Percentiles rank a stretch among this genome's conserved stretches.
Conservation (phyloP, 2,888 invertebrate genomes). For the Synanthedon andrenaeformis region DNA sequence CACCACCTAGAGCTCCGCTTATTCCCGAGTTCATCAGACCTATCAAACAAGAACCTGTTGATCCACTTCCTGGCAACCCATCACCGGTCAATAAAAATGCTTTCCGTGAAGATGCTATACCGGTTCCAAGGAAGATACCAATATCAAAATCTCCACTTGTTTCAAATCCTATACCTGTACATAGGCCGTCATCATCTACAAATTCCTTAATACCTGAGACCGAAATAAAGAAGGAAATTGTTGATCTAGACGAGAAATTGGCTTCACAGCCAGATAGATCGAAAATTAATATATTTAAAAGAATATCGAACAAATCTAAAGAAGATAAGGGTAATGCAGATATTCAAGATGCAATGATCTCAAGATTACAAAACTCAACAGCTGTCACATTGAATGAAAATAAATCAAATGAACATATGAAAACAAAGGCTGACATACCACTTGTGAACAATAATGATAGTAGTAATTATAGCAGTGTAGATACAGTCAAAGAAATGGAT, state of each 20-base stretch:
- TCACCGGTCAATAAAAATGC: constrained; percentile 22
- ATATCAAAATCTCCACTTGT: constrained; percentile 61
- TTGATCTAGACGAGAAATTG: constrained; percentile 72
- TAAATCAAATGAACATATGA: constrained; percentile 33
- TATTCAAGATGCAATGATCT: constrained; percentile 55
- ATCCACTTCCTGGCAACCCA: constrained; percentile 16
- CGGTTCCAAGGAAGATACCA: constrained; percentile 62
- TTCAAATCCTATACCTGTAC: constrained; percentile 42
- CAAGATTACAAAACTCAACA: constrained; percentile 51
- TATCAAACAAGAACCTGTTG: constrained; percentile 53
- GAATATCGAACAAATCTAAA: constrained; percentile 82
- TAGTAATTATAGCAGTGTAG: constrained; percentile 62
- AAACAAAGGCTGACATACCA: constrained; percentile 45
- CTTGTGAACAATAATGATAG: constrained; percentile 64
- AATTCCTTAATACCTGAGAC: constrained; percentile 42
- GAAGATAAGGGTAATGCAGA: constrained; percentile 67
- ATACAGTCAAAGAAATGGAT: constrained; percentile 61
- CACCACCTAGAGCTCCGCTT: constrained; percentile 13
- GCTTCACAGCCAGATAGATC: constrained; percentile 85
- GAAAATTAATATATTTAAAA: constrained; percentile 89
- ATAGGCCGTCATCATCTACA: constrained; percentile 32
- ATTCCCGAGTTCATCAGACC: constrained; percentile 32
- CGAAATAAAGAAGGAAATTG: constrained; percentile 65
- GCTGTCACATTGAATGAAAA: constrained; percentile 34
- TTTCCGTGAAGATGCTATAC: constrained; percentile 49